Evolutionary conservation across 2,797 vertebrate genomes (phyloP), one percentile per base, ranked within the genome.

Genomic region (Rhynchonycteris naso): DNA sequence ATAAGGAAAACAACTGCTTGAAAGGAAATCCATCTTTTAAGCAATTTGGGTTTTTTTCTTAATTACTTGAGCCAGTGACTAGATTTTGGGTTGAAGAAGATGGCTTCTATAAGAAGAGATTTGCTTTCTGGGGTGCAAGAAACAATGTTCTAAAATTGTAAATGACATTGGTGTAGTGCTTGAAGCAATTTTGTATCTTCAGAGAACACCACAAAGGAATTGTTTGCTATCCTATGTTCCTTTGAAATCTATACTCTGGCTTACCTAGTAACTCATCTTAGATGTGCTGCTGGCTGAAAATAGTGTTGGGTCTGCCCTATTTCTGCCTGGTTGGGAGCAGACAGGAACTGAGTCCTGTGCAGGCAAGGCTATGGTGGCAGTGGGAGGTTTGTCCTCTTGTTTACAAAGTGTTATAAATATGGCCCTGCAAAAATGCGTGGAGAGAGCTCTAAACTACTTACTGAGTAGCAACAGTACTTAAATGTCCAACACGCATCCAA

Each of bases 341-440:
- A 96, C 30, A 88, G 59, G 74, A 96, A 94, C 65, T 26, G 12
- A 22, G 22, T 63, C 63, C 38, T 47, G 4, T 58, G 19, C 30
- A 83, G 59, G 30, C 50, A 87, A 92, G 50, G 30, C 4, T 66
- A 30, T 21, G 28, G 24, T 13, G 26, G 22, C 63, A 74, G 28
- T 69, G 59, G 68, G 82, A 96, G 59, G 38, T 79, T 66, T n/a
- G 14, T 71, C 33, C 71, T 65, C 7, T 24, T 93, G 86, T 96
- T 95, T 88, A 92, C 43, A 81, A 95, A 92, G 61, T 1, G 2
- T 86, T 82, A 86, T 52, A 91, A 56, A 90, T 13, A 84, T 33
- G 43, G 33, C 30, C 28, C 52, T 75, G 26, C 12, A 43, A 21
- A 1, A 71, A 85, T 52, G 7, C 28, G 47, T 61, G 1, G 7